phyloP scores from a whole-genome alignment of 2,113 vertebrate genomes.

The Cynoglossus semilaevis region DNA sequence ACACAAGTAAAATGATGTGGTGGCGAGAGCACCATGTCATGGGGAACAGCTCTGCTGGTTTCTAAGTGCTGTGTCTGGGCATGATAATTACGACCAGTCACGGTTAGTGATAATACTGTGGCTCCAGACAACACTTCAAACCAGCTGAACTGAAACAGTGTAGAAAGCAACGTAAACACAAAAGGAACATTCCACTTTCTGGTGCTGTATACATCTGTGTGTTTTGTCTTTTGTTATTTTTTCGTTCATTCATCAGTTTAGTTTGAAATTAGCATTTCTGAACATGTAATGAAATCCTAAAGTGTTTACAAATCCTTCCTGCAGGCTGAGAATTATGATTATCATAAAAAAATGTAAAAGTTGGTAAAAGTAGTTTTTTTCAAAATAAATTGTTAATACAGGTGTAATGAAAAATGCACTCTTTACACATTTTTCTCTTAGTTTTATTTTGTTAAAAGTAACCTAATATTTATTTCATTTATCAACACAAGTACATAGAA shows the following conservation, averaged over 20 bases:
- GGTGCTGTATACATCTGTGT: neutral
- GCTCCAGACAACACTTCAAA: constrained; percentile 70
- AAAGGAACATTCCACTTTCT: neutral
- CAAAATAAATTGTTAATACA: neutral
- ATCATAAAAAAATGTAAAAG: no score
- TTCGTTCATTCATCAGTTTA: no score
- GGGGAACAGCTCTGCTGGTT: constrained; percentile 39
- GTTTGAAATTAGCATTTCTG: no score
- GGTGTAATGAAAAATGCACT: constrained; percentile 30
- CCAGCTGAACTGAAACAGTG: constrained; percentile 52
- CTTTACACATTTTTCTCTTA: constrained; percentile 24
- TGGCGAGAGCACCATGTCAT: neutral
- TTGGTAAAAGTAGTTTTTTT: no score
- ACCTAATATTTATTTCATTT: constrained; percentile 36
- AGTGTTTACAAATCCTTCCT: no score
- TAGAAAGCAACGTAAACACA: constrained; percentile 4
- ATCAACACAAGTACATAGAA: constrained; percentile 49
- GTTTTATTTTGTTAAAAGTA: constrained; percentile 52
- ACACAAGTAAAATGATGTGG: no score
- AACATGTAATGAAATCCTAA: no score
- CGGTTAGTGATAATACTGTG: constrained; percentile 22
- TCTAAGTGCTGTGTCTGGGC: constrained; percentile 38
- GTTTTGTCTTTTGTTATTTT: constrained; percentile 1
- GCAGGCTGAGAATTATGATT: no score
- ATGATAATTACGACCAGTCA: constrained; percentile 44